Conservation (phyloP, 2,888 invertebrate species). For the Brachypalpus laphriformis region DNA sequence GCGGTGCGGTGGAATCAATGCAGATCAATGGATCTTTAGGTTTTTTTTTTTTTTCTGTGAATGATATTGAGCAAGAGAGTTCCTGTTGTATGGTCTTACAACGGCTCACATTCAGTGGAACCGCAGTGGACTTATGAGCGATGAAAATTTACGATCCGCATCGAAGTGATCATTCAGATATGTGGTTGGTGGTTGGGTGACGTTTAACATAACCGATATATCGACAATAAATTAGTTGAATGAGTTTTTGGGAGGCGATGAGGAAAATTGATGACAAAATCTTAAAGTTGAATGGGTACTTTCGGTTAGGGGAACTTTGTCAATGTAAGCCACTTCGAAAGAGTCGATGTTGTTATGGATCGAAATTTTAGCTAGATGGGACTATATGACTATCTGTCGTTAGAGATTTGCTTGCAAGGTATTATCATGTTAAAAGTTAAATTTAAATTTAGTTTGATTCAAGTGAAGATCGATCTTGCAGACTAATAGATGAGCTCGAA, state of each 20-base stretch:
- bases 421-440: no score
- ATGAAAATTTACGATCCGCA: constrained; percentile 55
- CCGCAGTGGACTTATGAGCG: constrained; percentile 20
- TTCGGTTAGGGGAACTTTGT: no score
- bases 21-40: constrained; percentile 44
- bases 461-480: no score
- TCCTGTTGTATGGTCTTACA: background rate
- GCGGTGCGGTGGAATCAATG: constrained; percentile 21
- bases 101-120: background rate
- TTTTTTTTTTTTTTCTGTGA: background rate
- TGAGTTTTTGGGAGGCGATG: background rate
- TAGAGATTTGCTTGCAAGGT: no score
- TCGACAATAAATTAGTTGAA: constrained; percentile 14
- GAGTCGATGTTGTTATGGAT: no score
- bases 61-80: constrained; percentile 25
- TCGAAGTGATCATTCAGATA: background rate
- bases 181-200: constrained; percentile 25
- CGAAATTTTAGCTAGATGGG: no score
- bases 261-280: background rate
- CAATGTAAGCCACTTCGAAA: no score
- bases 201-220: constrained; percentile 22
- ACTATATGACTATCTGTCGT: no score
- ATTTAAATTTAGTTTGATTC: no score
- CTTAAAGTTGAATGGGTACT: background rate
- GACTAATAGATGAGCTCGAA: no score